Conservation (phyloP, 1,140 invertebrate species). For the Chironomus striatipennis region DNA sequence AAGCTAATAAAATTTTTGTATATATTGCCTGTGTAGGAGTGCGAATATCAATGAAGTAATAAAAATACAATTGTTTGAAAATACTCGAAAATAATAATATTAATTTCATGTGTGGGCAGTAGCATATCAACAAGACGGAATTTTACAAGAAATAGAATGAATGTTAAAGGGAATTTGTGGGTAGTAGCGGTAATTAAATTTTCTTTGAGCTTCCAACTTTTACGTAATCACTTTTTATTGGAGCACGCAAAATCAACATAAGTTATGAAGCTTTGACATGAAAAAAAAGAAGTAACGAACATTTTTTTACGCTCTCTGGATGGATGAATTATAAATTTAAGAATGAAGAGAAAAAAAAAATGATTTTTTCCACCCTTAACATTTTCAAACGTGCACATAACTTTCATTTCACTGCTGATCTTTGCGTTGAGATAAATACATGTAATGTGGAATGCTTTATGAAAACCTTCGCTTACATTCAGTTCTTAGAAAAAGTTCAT, state of each 20-base stretch:
- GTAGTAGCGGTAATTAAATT: background rate
- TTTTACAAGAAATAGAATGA: background rate
- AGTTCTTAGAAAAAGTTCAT: background rate
- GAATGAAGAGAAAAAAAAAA: background rate
- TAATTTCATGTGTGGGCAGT: background rate
- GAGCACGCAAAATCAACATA: background rate
- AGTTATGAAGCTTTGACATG: constrained; percentile 13
- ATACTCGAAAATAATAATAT: background rate
- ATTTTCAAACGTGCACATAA: background rate
- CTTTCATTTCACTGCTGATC: background rate
- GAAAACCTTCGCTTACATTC: background rate
- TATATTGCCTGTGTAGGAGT: no score
- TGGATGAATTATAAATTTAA: background rate
- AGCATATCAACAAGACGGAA: background rate
- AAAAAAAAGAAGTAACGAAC: background rate
- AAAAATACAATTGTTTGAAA: no score
- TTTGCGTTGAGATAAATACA: background rate
- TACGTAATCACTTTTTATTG: background rate
- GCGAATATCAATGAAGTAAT: no score
- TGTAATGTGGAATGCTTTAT: background rate
- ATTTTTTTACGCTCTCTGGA: background rate
- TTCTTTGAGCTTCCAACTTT: background rate
- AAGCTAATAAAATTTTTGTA: no score
- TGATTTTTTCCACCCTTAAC: background rate
- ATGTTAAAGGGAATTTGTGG: background rate